Evolutionary conservation across 2,888 invertebrate genomes (phyloP).

Genomic region (Lasioglossum morio): DNA sequence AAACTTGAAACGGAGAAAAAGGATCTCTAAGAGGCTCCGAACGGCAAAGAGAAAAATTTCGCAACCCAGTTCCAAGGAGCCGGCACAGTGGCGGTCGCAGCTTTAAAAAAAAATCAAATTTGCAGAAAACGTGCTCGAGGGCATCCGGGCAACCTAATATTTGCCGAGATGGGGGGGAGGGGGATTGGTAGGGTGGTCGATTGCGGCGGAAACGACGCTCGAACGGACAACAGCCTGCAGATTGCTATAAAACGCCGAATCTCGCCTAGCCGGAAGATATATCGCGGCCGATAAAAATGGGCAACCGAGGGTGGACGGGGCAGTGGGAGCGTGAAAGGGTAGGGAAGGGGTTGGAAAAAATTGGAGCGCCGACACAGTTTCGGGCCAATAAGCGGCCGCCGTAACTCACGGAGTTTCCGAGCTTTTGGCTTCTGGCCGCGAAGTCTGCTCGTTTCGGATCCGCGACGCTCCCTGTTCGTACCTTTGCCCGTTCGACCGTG

Average conservation of each 20-base stretch:
- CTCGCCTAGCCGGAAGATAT: conserved; percentile 19
- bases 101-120: background rate
- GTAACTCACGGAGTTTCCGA: conserved; percentile 53
- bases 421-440: conserved; percentile 54
- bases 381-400: conserved; percentile 51
- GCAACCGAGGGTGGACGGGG: background rate
- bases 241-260: conserved; percentile 39
- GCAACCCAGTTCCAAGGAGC: background rate
- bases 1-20: background rate
- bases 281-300: conserved; percentile 36
- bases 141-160: background rate
- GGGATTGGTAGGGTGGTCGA: background rate
- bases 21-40: background rate
- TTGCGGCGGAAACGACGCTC: conserved; percentile 10
- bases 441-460: conserved; percentile 25
- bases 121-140: background rate
- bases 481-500: conserved; percentile 50
- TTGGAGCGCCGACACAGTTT: conserved; percentile 55
- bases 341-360: conserved; percentile 23
- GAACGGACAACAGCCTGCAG: conserved; percentile 22
- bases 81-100: background rate
- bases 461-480: conserved; percentile 21
- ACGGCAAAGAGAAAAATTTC: background rate
- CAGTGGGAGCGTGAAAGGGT: background rate
- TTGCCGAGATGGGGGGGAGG: background rate